Evolutionary conservation across 1,140 invertebrate species (phyloP), one percentile per base, ranked within the genome.

Genomic region (Caenorhabditis brenneri): DNA sequence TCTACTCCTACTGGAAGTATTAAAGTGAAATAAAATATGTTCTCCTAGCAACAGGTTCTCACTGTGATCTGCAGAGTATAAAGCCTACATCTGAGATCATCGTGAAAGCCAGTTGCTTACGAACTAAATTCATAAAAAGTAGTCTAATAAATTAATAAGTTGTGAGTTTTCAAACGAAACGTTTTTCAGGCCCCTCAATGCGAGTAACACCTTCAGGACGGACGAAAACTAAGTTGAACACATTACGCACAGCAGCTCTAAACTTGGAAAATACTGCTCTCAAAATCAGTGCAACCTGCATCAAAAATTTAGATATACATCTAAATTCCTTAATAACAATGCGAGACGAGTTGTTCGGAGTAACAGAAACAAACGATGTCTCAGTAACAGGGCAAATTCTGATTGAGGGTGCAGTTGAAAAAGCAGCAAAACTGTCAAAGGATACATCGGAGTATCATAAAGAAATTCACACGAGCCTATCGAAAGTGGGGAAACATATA

Each of bases 71-170:
- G 60, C 65, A 74, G 65, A 74, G 36, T 74, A 7, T 10, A 60
- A 42, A 24, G 27, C 60, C 22, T 29, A 29, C 60, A 51, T 85
- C 84, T 85, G 84, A 85, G 84, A 85, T 85, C 84, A 85, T 82
- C 53, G 80, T 85, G 84, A 85, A 85, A 85, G 80, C 84, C 69
- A 85, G 55, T 85, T 82, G 84, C 60, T 42, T 36, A 5, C n/a
- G n/a, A n/a, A 15, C 3, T 9, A 24, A 42, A 33, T 29, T 74
- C 33, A 10, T 22, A n/a, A 10, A 6, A 39, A 74, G 16, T n/a
- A 65, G 3, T 19, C 33, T 5, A 39, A 39, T 74, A 0, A 29
- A 24, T 42, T 42, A 74, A 42, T 9, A 42, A 42, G 7, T 22
- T 2, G 36, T 46, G n/a, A 74, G 33, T 39, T 42, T 0, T 12